Evolutionary conservation across 2,888 invertebrate species (phyloP), one percentile per base, ranked within the genome.

Genomic region (Sarcophaga caerulescens): DNA sequence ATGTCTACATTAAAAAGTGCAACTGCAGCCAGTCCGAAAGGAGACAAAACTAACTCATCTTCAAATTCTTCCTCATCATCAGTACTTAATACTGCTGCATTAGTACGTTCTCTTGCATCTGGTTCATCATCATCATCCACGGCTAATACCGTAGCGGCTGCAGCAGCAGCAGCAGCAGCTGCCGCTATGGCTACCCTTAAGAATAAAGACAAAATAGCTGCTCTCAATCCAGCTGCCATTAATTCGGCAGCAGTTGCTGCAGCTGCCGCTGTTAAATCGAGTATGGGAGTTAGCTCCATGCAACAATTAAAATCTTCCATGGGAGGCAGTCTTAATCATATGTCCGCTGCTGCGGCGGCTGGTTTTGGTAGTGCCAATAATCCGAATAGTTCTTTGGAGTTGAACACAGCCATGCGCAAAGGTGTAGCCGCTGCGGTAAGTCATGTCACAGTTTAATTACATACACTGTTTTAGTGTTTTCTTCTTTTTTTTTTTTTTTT

Each of bases 1-100:
- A 97, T 98, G 97, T 97, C 97, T 0, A 95, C 97, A 0, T 93
- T 97, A 25, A 97, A 97, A 91, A 97, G 96, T 59, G 97, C 97
- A 1, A 89, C 91, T 12, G 90, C 92, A 11, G 91, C 90, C 59
- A 90, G 90, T 80, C 92, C 91, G 14, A 91, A 92, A 81, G 89
- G 89, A 0, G 91, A 92, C 14, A 92, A 92, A 85, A 81, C 88
- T 11, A 81, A 74, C 6, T 62, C 66, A 21, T 78, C 59, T 6
- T 70, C 81, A 11, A 81, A 73, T 23, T 60, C 77, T 25, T 57
- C 75, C 5, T 35, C 77, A 6, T 62, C 84, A 5, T 62, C 78
- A 4, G 79, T 82, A 83, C 85, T 87, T 90, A 88, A 89, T 88
- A 82, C 87, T 82, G 79, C 84, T 21, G 86, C 79, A 23, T 68